These are phyloP conservation scores for Bucorvus abyssinicus DNA, from an alignment of 2,797 vertebrate genomes.

Conservation along the genomic window DNA sequence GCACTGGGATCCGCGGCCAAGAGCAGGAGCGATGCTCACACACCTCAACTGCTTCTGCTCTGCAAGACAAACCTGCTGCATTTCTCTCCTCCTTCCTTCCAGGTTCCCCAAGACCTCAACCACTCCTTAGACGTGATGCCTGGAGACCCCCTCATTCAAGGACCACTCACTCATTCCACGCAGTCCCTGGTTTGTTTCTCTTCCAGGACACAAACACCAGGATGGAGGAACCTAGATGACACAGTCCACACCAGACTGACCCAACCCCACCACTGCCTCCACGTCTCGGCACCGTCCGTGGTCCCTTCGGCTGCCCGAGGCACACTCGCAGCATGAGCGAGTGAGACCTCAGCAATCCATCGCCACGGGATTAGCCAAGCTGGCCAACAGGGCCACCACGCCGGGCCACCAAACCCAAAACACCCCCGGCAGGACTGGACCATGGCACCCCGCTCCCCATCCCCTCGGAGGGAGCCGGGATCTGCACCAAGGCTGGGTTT, in stretches of 20 bases:
- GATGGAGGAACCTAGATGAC: background rate
- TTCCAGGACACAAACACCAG: background rate
- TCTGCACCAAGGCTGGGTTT: background rate
- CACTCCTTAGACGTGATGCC: fast-evolving
- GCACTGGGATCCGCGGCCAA: fast-evolving
- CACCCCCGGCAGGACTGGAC: background rate
- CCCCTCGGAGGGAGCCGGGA: background rate
- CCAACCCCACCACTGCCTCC: fast-evolving
- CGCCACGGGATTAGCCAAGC: background rate
- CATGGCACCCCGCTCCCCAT: fast-evolving
- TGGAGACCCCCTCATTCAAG: background rate
- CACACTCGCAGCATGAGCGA: background rate
- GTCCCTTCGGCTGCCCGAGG: background rate
- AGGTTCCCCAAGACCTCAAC: background rate
- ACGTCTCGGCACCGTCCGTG: fast-evolving
- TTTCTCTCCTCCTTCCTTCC: background rate
- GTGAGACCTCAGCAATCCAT: background rate
- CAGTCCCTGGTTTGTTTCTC: background rate
- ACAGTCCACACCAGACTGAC: background rate
- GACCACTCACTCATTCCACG: background rate
- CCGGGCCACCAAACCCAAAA: fast-evolving
- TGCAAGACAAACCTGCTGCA: background rate
- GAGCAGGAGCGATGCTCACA: background rate
- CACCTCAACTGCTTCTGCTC: background rate
- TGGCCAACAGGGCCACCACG: background rate